Base-by-base conservation (phyloP, 2,113 vertebrate species). In the Ailuropoda melanoleuca region DNA sequence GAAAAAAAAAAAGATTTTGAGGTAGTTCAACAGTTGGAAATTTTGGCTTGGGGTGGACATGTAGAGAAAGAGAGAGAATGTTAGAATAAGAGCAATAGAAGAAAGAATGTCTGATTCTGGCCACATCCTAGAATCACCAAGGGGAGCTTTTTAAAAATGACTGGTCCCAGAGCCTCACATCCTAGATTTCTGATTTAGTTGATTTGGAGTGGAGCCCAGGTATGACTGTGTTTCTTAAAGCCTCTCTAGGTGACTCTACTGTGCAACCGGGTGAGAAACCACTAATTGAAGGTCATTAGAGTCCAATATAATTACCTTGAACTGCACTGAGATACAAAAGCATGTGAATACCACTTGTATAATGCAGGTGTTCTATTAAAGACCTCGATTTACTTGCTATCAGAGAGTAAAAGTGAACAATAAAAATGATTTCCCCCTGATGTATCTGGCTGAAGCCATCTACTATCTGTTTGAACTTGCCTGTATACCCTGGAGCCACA, bases 101-200 rank as follows among this genome's bases (percentile, higher is more conserved):
- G 68, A 87, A 62, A 37, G 9, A 31, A 19, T 31, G n/a, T 91
- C 56, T 77, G 62, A 68, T 17, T 81, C 60, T 95, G 53, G 46
- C 88, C 39, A 66, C 60, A 70, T 1, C 34, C 21, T 91, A 34
- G 31, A 31, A 70, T 87, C 11, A 64, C 66, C 31, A 9, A 77
- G 17, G 19, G 58, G 19, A 77, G 21, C 43, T 87, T 75, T 96
- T 96, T 21, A n/a, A 78, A 88, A 96, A 55, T 55, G 10, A 8
- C 34, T 64, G 7, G 46, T 58, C n/a, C n/a, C 70, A 1, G 43
- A 89, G 55, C 23, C 43, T 60, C 60, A 43, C 19, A 53, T 75
- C 56, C 50, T 62, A 53, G 56, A 96, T 48, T 88, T 92, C 75
- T 92, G 80, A 62, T 81, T 83, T 83, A 66, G 58, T 34, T 95